Evolutionary conservation across 2,113 vertebrate species (phyloP).

Genomic region (Nothobranchius furzeri): DNA sequence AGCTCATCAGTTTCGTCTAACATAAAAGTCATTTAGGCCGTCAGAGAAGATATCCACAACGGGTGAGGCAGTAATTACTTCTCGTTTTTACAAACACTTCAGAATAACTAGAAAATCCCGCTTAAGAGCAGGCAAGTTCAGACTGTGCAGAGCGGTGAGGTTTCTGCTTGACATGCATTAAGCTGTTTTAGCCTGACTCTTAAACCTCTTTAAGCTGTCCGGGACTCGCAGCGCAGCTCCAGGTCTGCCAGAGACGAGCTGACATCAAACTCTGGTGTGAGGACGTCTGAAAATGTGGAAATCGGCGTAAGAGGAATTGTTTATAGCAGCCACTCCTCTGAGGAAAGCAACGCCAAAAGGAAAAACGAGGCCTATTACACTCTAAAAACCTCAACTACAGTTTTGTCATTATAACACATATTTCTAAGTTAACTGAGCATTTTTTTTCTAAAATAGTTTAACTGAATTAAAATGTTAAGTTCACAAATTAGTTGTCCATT

Average conservation of each 20-base stretch:
- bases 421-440: too few species aligned
- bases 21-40: too few species aligned
- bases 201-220: constrained; percentile 45
- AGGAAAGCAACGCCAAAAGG: constrained; percentile 40
- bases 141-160: constrained; percentile 77
- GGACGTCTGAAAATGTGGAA: constrained; percentile 52
- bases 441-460: too few species aligned
- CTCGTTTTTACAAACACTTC: too few species aligned
- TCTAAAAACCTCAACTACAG: too few species aligned
- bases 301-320: constrained; percentile 58
- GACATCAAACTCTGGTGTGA: constrained; percentile 28
- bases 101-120: constrained; percentile 16
- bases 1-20: too few species aligned
- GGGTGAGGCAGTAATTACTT: too few species aligned
- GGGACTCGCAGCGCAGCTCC: constrained; percentile 17
- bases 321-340: constrained; percentile 53
- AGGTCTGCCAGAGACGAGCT: constrained; percentile 12
- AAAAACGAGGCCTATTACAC: constrained; percentile 36
- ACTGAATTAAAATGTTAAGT: too few species aligned
- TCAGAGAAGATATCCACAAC: too few species aligned
- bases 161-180: constrained; percentile 74
- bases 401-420: too few species aligned
- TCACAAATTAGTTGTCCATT: too few species aligned
- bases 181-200: constrained; percentile 70
- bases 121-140: constrained; percentile 46